Percentiles rank a stretch among this genome's conserved stretches.
Evolutionary conservation across 2,888 invertebrate species (phyloP).

Genomic region (Pelosia muscerda): DNA sequence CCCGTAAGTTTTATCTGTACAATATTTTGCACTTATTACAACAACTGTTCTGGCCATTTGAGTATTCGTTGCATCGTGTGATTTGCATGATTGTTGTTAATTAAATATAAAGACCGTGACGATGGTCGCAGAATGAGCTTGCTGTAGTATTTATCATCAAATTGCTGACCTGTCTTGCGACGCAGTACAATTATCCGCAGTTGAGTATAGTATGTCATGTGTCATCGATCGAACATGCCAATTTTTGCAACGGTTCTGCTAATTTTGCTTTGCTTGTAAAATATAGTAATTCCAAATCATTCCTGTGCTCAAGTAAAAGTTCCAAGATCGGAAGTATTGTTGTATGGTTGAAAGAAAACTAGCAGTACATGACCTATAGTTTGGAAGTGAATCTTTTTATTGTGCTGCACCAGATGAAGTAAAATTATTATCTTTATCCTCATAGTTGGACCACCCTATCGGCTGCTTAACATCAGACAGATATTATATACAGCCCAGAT

Average conservation of each 20-base stretch:
- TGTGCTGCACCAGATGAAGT: too few relatives aligned
- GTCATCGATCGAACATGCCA: conserved; percentile 56
- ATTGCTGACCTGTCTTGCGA: conserved; percentile 60
- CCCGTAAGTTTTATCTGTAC: conserved; percentile 35
- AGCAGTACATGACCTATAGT: too few relatives aligned
- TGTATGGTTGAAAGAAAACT: too few relatives aligned
- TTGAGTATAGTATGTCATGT: conserved; percentile 53
- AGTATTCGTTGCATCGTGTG: conserved; percentile 54
- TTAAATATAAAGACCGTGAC: conserved; percentile 76
- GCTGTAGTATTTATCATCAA: conserved; percentile 66
- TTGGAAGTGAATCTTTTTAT: too few relatives aligned
- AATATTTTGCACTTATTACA: conserved; percentile 49
- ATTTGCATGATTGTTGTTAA: conserved; percentile 77
- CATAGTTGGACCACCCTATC: too few relatives aligned
- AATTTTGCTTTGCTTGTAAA: background rate
- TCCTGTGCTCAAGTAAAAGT: too few relatives aligned
- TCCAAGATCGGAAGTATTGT: too few relatives aligned
- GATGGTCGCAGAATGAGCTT: conserved; percentile 56
- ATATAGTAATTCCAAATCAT: background rate
- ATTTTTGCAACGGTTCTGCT: conserved; percentile 13
- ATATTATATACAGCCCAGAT: too few relatives aligned
- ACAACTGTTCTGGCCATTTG: conserved; percentile 38
- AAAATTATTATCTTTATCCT: too few relatives aligned
- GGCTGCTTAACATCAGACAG: too few relatives aligned
- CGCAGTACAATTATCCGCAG: conserved; percentile 64